Evolutionary conservation across 2,797 vertebrate species (phyloP).

Genomic region (Phrynocephalus guinanensis): DNA sequence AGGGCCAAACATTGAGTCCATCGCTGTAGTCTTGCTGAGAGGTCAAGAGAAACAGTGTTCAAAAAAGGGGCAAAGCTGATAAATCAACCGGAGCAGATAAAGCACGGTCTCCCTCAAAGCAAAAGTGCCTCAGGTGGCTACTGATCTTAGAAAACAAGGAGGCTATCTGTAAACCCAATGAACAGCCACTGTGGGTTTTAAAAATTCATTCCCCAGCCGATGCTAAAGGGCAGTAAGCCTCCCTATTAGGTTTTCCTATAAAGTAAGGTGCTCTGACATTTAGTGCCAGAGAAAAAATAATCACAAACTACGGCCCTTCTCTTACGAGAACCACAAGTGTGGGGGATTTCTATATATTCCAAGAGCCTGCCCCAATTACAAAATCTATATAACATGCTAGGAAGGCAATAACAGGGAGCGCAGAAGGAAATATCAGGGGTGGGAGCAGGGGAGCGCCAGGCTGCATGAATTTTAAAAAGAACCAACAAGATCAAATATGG

Average conservation of each 20-base stretch:
- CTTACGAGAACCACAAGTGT: conserved; percentile 58
- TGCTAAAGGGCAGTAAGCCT: conserved; percentile 12
- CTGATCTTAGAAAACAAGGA: conserved; percentile 5
- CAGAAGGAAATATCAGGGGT: neutral
- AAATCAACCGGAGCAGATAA: neutral
- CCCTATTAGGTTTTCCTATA: conserved; percentile 16
- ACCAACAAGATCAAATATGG: conserved; percentile 57
- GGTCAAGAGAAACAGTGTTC: neutral
- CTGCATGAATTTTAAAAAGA: conserved; percentile 63
- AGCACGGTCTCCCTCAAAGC: neutral
- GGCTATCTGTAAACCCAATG: neutral
- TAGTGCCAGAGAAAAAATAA: conserved; percentile 60
- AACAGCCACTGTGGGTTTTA: neutral
- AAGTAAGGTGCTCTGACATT: conserved; percentile 58
- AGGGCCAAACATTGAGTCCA: neutral
- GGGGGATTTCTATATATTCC: conserved; percentile 63
- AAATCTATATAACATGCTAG: conserved; percentile 16
- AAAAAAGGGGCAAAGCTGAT: neutral
- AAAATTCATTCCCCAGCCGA: neutral
- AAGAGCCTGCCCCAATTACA: conserved; percentile 32
- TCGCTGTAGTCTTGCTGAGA: neutral
- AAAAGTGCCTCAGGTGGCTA: neutral
- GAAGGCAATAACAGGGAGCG: conserved; percentile 63
- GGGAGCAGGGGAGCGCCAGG: no score
- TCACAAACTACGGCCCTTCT: conserved; percentile 75